A percentile compares a stretch with the other conserved stretches of the same genome.
Conservation (phyloP, 2,113 vertebrate genomes). For the Mus spicilegus region DNA sequence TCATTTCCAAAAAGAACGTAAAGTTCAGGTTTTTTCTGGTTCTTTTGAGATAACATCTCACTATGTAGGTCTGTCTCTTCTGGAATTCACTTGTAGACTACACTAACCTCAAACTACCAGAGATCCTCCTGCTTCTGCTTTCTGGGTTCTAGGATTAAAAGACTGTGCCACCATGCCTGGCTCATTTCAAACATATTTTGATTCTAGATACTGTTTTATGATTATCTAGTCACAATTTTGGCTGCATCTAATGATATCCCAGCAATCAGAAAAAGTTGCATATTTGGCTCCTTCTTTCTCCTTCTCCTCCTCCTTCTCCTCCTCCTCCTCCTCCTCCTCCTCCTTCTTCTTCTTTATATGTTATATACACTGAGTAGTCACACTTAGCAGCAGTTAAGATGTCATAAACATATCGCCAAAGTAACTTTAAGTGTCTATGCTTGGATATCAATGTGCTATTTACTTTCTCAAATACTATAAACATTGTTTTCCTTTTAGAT, state of each 20-base stretch:
- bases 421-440: background rate
- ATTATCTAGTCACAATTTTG: background rate
- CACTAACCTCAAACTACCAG: background rate
- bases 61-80: background rate
- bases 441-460: background rate
- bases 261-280: background rate
- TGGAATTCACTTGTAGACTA: background rate
- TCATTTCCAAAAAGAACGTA: background rate
- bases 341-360: constrained; percentile 4
- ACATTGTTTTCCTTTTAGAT: constrained; percentile 21
- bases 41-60: background rate
- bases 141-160: background rate
- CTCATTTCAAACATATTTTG: background rate
- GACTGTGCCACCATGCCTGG: background rate
- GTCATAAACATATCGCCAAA: background rate
- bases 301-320: too few species aligned
- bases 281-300: background rate
- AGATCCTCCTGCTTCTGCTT: background rate
- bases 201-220: constrained; percentile 35
- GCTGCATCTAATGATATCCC: background rate
- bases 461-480: constrained; percentile 38
- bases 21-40: background rate
- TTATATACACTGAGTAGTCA: background rate
- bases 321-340: too few species aligned
- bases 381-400: background rate